phyloP scores from a whole-genome alignment of 2,113 vertebrate genomes.

The Rhombomys opimus region DNA sequence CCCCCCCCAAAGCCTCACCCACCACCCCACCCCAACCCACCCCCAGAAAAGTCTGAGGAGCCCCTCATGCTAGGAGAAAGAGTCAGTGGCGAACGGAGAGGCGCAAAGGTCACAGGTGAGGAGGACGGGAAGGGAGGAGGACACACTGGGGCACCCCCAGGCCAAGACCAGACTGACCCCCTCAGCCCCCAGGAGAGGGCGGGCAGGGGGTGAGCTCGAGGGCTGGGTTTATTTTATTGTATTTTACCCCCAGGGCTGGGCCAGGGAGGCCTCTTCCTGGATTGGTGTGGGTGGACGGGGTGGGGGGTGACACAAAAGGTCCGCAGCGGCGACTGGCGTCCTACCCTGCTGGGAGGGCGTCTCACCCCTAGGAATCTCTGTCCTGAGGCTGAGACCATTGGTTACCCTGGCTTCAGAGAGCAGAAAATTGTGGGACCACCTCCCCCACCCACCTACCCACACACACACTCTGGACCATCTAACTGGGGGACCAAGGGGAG shows the following conservation, averaged over 20 bases:
- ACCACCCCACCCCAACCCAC: no score
- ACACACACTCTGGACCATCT: background rate
- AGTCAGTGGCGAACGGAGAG: background rate
- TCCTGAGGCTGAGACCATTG: conserved; percentile 59
- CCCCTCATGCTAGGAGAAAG: background rate
- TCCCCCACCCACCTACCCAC: background rate
- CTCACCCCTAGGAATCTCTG: conserved; percentile 56
- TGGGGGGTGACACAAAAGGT: conserved; percentile 80
- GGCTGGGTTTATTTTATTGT: conserved; percentile 73
- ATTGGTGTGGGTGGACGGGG: background rate
- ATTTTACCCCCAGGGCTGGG: conserved; percentile 54
- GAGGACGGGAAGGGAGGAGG: conserved; percentile 16
- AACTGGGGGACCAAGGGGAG: background rate
- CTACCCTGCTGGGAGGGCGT: conserved; percentile 86
- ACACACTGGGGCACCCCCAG: background rate
- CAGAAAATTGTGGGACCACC: background rate
- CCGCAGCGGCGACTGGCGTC: conserved; percentile 85
- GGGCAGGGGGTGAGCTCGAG: conserved; percentile 24
- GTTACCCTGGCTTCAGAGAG: conserved; percentile 43
- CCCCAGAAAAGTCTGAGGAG: background rate
- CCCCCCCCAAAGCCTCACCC: background rate
- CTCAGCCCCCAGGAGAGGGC: conserved; percentile 56
- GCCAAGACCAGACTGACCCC: conserved; percentile 64
- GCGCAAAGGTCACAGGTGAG: conserved; percentile 79
- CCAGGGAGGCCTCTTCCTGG: conserved; percentile 66